A percentile compares a stretch with the other conserved stretches of the same genome.
These are phyloP conservation scores for Hybos culiciformis DNA, from an alignment of 2,888 invertebrate genomes.

Conservation along the genomic window DNA sequence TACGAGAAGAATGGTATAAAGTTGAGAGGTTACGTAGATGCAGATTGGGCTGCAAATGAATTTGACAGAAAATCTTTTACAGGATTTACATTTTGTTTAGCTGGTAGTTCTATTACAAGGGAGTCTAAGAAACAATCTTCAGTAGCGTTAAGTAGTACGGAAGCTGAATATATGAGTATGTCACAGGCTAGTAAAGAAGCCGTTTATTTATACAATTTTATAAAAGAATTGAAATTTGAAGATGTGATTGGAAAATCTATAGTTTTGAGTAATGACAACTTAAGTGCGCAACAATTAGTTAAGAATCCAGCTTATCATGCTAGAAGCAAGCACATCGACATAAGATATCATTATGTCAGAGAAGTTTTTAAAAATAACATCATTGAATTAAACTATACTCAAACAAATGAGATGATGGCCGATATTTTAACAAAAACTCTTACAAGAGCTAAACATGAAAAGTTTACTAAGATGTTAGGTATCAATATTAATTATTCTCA, in stretches of 20 bases:
- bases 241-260: background rate
- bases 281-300: slow-evolving; percentile 10
- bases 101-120: slow-evolving; percentile 6
- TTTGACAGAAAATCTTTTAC: slow-evolving; percentile 10
- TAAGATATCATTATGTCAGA: slow-evolving; percentile 11
- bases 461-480: too few relatives aligned
- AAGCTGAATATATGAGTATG: slow-evolving; percentile 11
- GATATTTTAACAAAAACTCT: too few relatives aligned
- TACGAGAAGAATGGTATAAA: slow-evolving; percentile 6
- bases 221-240: slow-evolving; percentile 6
- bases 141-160: slow-evolving; percentile 8
- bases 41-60: slow-evolving; percentile 6
- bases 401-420: too few relatives aligned
- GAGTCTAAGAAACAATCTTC: slow-evolving; percentile 10
- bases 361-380: slow-evolving; percentile 6
- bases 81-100: slow-evolving; percentile 7
- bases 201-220: slow-evolving; percentile 6
- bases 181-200: slow-evolving; percentile 9
- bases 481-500: too few relatives aligned
- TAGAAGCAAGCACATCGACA: slow-evolving; percentile 12
- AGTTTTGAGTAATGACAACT: slow-evolving; percentile 8
- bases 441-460: too few relatives aligned
- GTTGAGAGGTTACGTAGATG: slow-evolving; percentile 7
- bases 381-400: too few relatives aligned
- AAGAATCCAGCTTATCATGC: slow-evolving; percentile 12